These are phyloP conservation scores for Chymomyza procnemis DNA, from an alignment of 2,888 invertebrate genomes.

Conservation along the genomic window DNA sequence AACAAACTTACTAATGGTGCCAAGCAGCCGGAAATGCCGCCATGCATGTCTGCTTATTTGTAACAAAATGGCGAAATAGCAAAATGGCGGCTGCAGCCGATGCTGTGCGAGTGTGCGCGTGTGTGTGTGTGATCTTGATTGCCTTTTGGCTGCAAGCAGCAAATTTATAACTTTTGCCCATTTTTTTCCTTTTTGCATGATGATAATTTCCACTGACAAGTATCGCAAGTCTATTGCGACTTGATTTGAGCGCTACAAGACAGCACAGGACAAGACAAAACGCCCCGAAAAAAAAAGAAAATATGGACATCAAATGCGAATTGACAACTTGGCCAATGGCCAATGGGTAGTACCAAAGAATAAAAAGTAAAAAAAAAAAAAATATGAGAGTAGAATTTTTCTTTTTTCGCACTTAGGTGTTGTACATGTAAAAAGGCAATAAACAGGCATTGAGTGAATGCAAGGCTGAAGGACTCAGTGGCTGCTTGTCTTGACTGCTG, in stretches of 20 bases:
- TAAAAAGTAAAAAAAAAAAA: no score
- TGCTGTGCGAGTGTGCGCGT: conserved; percentile 25
- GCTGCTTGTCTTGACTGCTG: neutral
- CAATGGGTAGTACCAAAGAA: conserved; percentile 32
- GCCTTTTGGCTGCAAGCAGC: conserved; percentile 60
- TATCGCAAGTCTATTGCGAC: conserved; percentile 39
- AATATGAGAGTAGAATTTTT: neutral
- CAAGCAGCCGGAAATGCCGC: conserved; percentile 74
- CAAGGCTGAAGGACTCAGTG: neutral
- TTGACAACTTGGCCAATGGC: conserved; percentile 77
- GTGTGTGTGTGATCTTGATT: conserved; percentile 58
- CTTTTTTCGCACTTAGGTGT: neutral
- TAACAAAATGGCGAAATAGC: conserved; percentile 45
- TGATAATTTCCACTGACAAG: conserved; percentile 70
- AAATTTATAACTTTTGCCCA: conserved; percentile 45
- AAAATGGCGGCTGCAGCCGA: neutral
- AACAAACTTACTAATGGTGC: conserved; percentile 64
- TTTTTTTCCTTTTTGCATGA: conserved; percentile 42
- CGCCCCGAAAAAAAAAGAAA: conserved; percentile 1
- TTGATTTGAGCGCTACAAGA: conserved; percentile 57
- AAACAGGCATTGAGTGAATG: conserved; percentile 7
- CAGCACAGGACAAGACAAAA: neutral
- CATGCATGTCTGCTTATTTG: conserved; percentile 69
- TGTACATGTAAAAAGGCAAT: conserved; percentile 17
- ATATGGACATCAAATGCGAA: conserved; percentile 61